phyloP scores from a whole-genome alignment of 92 coral and sea anemone species.

The Ricordea florida region DNA sequence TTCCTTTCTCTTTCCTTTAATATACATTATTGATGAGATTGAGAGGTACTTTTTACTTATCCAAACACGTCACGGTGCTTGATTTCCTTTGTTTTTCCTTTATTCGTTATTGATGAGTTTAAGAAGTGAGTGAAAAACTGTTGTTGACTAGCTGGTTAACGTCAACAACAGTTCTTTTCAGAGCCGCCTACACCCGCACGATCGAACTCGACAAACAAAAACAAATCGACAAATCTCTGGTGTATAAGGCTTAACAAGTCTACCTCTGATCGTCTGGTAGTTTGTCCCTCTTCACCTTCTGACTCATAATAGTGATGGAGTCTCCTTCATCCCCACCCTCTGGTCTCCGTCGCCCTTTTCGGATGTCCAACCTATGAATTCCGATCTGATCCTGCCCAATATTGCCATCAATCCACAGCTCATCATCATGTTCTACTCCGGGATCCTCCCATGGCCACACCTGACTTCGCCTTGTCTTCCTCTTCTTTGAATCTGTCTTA shows the following conservation, averaged over 20 bases:
- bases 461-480: constrained; percentile 55
- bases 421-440: constrained; percentile 64
- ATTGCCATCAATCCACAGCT: constrained; percentile 63
- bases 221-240: too few relatives aligned
- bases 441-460: constrained; percentile 90
- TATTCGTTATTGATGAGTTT: too few relatives aligned
- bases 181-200: too few relatives aligned
- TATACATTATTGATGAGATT: too few relatives aligned
- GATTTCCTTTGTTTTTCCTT: too few relatives aligned
- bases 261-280: neutral
- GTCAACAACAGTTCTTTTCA: too few relatives aligned
- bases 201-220: too few relatives aligned
- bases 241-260: neutral
- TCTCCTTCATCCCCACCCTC: constrained; percentile 32
- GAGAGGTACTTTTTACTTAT: too few relatives aligned
- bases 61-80: too few relatives aligned
- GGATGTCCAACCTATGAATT: constrained; percentile 69
- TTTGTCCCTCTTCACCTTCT: neutral
- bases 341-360: constrained; percentile 30
- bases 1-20: too few relatives aligned
- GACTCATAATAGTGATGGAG: constrained; percentile 49
- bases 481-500: neutral
- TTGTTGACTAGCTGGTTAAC: too few relatives aligned
- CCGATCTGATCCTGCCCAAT: constrained; percentile 49
- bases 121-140: too few relatives aligned